Percentiles rank a stretch among this genome's conserved stretches.
Conservation (phyloP, 2,888 invertebrate species). For the Pristionchus arcanus region DNA sequence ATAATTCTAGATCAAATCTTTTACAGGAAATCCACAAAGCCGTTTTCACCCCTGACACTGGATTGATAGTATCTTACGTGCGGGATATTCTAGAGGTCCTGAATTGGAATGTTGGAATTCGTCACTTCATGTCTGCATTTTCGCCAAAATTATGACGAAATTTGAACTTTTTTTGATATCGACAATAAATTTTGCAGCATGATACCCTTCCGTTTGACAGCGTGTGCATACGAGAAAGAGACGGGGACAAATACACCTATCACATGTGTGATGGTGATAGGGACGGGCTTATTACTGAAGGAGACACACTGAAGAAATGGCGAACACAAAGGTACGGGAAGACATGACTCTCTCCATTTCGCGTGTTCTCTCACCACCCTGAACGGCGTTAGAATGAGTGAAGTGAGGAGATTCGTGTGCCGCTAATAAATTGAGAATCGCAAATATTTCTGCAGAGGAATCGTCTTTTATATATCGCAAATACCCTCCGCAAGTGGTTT, state of each 20-base stretch:
- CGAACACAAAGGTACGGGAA: neutral
- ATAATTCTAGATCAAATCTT: neutral
- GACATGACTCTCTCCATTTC: neutral
- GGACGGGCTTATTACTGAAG: neutral
- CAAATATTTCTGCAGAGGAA: neutral
- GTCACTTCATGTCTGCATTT: too few relatives aligned
- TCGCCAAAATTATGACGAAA: neutral
- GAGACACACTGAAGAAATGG: neutral
- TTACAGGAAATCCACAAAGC: neutral
- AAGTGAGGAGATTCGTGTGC: too few relatives aligned
- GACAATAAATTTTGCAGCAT: too few relatives aligned
- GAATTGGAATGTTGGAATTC: too few relatives aligned
- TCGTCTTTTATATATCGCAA: neutral
- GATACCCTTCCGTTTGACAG: neutral
- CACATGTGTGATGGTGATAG: neutral
- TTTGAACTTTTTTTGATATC: too few relatives aligned
- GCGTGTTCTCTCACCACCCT: too few relatives aligned
- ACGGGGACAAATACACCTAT: neutral
- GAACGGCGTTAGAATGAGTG: too few relatives aligned
- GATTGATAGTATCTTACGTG: neutral
- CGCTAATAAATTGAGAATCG: too few relatives aligned
- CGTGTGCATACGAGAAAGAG: neutral
- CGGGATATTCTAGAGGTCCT: neutral
- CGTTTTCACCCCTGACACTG: neutral
- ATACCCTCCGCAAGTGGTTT: neutral